These are phyloP conservation scores for Trididemnum clinides DNA, from an alignment of 23 tunicate species.

Conservation along the genomic window DNA sequence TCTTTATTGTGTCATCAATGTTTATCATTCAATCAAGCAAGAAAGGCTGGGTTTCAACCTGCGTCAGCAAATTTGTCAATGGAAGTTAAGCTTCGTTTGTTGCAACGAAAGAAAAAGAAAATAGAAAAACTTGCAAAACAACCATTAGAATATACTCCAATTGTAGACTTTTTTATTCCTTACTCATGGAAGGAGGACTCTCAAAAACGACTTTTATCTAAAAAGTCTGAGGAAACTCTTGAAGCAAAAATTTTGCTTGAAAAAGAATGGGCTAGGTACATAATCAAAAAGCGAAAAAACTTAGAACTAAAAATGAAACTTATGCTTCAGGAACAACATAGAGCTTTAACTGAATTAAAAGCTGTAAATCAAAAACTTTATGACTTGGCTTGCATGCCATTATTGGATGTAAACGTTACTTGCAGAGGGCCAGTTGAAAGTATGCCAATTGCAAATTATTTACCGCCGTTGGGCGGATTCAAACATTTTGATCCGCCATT, in stretches of 20 bases:
- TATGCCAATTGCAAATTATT: constrained; percentile 40
- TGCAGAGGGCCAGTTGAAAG: constrained; percentile 82
- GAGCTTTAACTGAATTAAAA: constrained; percentile 65
- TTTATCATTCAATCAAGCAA: not conserved
- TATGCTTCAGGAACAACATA: constrained; percentile 45
- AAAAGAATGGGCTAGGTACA: constrained; percentile 62
- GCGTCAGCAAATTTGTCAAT: constrained; percentile 1
- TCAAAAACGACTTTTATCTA: not conserved
- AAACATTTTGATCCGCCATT: constrained; percentile 30
- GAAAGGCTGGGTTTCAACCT: constrained; percentile 31
- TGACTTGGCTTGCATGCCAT: constrained; percentile 48
- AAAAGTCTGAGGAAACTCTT: constrained; percentile 11
- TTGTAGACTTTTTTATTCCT: constrained; percentile 46
- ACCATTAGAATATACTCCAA: constrained; percentile 52
- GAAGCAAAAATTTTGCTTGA: constrained; percentile 53
- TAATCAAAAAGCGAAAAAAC: not conserved
- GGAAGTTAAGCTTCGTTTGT: constrained; percentile 29
- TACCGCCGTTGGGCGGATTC: constrained; percentile 70
- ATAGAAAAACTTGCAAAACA: constrained; percentile 43
- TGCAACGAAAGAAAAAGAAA: constrained; percentile 57
- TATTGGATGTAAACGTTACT: not conserved
- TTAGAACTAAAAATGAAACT: not conserved
- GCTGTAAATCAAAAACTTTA: constrained; percentile 48
- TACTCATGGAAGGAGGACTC: constrained; percentile 52
- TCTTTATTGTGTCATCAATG: too few relatives aligned